Conservation (phyloP, 2,888 invertebrate species). For the Chaetogeoica ovagalla region DNA sequence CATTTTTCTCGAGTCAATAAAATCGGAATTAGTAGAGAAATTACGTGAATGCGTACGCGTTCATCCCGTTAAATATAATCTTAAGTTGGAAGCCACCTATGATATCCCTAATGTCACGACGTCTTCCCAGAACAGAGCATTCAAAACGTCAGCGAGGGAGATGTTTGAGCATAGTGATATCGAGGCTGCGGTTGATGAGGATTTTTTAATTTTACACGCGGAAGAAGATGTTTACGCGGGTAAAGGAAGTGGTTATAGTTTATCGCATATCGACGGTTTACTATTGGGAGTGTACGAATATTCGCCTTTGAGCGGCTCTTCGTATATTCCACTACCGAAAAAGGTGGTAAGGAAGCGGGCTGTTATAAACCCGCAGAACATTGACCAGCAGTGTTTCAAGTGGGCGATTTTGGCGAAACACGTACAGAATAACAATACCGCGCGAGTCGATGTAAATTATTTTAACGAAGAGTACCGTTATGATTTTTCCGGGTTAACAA, state of each 20-base stretch:
- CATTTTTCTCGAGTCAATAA: not conserved
- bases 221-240: not conserved
- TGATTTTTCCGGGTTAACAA: too few relatives aligned
- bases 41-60: not conserved
- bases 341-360: not conserved
- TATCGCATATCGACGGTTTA: not conserved
- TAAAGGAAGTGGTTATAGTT: not conserved
- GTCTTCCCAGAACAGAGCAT: not conserved
- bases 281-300: not conserved
- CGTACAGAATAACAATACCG: too few relatives aligned
- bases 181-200: not conserved
- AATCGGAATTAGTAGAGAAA: not conserved
- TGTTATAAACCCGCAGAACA: not conserved
- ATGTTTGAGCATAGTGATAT: not conserved
- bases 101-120: too few relatives aligned
- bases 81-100: not conserved
- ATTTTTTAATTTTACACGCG: too few relatives aligned
- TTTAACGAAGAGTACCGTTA: too few relatives aligned
- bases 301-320: not conserved
- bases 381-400: not conserved
- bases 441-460: too few relatives aligned
- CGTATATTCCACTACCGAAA: not conserved
- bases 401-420: not conserved
- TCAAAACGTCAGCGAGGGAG: not conserved
- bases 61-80: not conserved